These are phyloP conservation scores for Pseudotriccus pelzelni DNA, from an alignment of 2,797 vertebrate species.

Conservation along the genomic window DNA sequence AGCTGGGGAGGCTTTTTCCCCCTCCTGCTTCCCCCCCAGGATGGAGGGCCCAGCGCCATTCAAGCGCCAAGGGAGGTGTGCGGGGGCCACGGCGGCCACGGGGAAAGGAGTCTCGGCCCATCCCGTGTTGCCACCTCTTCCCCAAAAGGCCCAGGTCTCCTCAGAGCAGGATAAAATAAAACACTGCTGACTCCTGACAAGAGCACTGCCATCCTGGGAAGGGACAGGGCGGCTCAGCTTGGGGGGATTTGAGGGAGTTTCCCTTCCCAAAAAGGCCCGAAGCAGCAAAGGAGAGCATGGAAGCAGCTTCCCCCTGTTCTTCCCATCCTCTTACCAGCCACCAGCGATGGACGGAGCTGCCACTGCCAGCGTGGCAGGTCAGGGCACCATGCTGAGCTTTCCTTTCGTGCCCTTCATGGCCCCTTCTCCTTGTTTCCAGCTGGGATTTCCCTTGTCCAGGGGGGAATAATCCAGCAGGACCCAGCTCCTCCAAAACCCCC, in stretches of 20 bases:
- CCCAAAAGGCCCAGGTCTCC: not conserved
- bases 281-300: not conserved
- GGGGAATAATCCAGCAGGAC: not conserved
- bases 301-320: not conserved
- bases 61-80: not conserved
- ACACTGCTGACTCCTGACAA: accelerated
- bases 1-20: not conserved
- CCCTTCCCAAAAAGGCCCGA: accelerated
- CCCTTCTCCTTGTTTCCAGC: not conserved
- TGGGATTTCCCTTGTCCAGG: accelerated
- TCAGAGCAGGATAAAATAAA: not conserved
- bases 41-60: not conserved
- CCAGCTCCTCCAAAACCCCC: accelerated
- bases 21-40: not conserved
- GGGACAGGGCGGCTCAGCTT: accelerated
- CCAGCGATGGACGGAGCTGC: accelerated
- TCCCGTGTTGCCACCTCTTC: not conserved
- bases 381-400: accelerated
- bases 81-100: accelerated
- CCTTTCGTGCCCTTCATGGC: accelerated
- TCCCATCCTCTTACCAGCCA: not conserved
- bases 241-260: not conserved
- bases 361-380: not conserved
- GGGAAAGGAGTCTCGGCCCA: not conserved
- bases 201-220: not conserved